Base-by-base conservation (phyloP, 1,140 invertebrate genomes). In the Zophobas morio region DNA sequence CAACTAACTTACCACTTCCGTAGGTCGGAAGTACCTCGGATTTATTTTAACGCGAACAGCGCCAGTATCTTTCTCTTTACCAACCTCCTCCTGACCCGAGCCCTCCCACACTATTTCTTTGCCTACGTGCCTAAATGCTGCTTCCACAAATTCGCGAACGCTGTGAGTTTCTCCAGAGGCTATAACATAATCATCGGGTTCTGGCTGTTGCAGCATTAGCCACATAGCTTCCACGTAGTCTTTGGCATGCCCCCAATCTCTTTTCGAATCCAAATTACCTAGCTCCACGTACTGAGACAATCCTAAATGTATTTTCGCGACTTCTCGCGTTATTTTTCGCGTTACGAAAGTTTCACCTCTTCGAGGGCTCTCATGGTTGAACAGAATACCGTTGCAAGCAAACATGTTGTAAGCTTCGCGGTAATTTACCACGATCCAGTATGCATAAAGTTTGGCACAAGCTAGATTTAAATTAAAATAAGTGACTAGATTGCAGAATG, bases 221-320 rank as follows among this genome's bases (percentile, higher is more conserved):
- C 98, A 99, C 99, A 99, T 99, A 6, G 98, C 98, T 90, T 99
- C 96, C 37, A 99, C 96, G 88, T 99, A 99, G 88, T 99, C 98
- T 87, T 93, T 96, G 0, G 99, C 99, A 89, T 99, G 99, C 6
- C 99, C 99, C 99, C 99, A 99, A 88, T 99, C 99, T 84, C 99
- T 89, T 86, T 95, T 94, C 8, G 98, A 95, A 88, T 99, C 97
- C 76, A 99, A 88, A 87, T 99, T 99, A 49, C 99, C 99, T 39
- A 99, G 88, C 87, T 99, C 96, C 60, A 99, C 88, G 75, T 88
- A 90, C 78, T 98, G 93, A 85, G 97, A 91, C 76, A 96, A 91
- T 3, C 96, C 96, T 1, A 98, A 88, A 71, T 91, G 89, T 81
- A 99, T 99, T 88, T 99, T 99, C 3, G 98, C 97, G 32, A 99